Conservation (phyloP, 2,797 vertebrate species). For the Epinephelus awoara region DNA sequence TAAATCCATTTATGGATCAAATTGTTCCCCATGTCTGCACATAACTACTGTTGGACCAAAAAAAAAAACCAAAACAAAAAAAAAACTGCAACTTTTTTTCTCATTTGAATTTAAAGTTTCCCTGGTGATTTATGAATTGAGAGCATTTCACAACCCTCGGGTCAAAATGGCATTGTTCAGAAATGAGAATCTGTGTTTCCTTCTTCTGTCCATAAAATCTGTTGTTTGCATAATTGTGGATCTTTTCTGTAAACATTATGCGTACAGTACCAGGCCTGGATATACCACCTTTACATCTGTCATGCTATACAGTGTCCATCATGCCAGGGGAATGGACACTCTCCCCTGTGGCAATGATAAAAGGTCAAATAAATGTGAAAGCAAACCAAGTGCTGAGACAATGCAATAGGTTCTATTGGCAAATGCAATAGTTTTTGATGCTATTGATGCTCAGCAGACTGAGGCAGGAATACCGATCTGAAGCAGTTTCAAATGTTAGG, state of each 20-base stretch:
- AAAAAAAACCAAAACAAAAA: background rate
- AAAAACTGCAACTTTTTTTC: slow-evolving; percentile 43
- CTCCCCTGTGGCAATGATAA: slow-evolving; percentile 79
- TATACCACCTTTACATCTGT: slow-evolving; percentile 76
- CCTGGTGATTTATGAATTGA: slow-evolving; percentile 50
- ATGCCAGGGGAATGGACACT: slow-evolving; percentile 87
- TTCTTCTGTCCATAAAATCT: slow-evolving; percentile 9
- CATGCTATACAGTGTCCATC: slow-evolving; percentile 93
- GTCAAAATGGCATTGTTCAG: slow-evolving; percentile 33
- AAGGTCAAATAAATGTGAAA: slow-evolving; percentile 73
- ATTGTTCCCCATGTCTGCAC: slow-evolving; percentile 63
- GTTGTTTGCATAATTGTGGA: background rate
- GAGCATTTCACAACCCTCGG: slow-evolving; percentile 8
- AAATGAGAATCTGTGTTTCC: slow-evolving; percentile 20
- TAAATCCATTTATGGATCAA: slow-evolving; percentile 78
- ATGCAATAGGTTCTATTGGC: slow-evolving; percentile 78
- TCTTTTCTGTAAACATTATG: slow-evolving; percentile 13
- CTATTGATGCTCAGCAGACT: slow-evolving; percentile 74
- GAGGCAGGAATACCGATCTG: slow-evolving; percentile 70
- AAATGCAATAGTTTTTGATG: slow-evolving; percentile 76
- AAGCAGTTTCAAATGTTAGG: slow-evolving; percentile 59
- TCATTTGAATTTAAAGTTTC: slow-evolving; percentile 48
- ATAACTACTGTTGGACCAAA: slow-evolving; percentile 36
- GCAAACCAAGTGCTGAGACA: slow-evolving; percentile 83
- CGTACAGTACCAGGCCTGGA: slow-evolving; percentile 65